A percentile compares a stretch with the other conserved stretches of the same genome.
Evolutionary conservation across 2,113 vertebrate genomes (phyloP).

Genomic region (Mungos mungo): DNA sequence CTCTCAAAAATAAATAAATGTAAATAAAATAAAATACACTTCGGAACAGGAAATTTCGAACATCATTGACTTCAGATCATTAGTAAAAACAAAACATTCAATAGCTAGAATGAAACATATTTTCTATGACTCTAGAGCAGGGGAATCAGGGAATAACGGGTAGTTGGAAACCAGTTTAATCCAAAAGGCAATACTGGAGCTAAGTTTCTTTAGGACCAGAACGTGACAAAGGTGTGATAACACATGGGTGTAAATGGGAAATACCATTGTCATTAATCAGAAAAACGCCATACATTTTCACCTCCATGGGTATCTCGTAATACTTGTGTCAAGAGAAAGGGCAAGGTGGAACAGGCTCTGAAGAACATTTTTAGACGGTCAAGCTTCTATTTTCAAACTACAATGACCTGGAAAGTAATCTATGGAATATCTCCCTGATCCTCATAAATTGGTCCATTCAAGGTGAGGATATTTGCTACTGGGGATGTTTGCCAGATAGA

Average conservation of each 20-base stretch:
- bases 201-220: background rate
- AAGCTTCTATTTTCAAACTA: background rate
- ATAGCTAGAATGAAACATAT: background rate
- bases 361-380: background rate
- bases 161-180: background rate
- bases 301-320: background rate
- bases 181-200: rapidly evolving
- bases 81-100: background rate
- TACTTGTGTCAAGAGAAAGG: background rate
- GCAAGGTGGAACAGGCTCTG: background rate
- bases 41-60: background rate
- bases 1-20: no score
- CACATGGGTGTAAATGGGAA: background rate
- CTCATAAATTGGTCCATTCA: background rate
- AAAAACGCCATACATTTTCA: background rate
- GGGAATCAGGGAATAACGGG: background rate
- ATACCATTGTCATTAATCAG: background rate
- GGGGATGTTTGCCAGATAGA: rapidly evolving
- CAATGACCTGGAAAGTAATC: background rate
- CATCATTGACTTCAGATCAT: background rate
- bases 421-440: rapidly evolving
- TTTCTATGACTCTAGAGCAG: background rate
- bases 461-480: background rate
- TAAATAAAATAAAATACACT: background rate
- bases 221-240: background rate